Evolutionary conservation across 2,797 vertebrate species (phyloP).

Genomic region (Sternarchorhynchus goeldii): DNA sequence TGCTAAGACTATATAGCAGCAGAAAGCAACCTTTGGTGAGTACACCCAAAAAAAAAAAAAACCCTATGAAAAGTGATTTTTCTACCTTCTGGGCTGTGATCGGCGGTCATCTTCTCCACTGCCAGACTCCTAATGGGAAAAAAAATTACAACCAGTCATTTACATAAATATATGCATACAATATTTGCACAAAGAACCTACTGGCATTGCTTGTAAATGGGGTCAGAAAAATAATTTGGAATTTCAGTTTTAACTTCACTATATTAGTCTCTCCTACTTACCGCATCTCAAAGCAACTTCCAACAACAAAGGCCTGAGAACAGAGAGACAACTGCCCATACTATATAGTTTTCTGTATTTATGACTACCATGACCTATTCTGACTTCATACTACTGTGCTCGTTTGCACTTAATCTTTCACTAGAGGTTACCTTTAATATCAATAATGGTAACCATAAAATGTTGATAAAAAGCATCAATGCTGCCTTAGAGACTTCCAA

Average conservation of each 20-base stretch:
- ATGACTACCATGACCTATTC: no score
- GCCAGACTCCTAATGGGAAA: constrained; percentile 87
- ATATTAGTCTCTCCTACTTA: neutral
- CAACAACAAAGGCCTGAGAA: no score
- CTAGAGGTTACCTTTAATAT: no score
- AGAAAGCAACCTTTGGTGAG: neutral
- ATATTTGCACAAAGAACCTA: neutral
- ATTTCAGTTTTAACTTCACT: neutral
- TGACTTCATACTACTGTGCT: no score
- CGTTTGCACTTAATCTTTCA: no score
- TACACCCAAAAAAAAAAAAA: neutral
- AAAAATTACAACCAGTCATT: constrained; percentile 29
- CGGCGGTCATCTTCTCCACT: constrained; percentile 96
- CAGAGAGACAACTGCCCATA: no score
- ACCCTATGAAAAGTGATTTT: neutral
- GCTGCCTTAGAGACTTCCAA: constrained; percentile 9
- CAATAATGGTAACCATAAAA: no score
- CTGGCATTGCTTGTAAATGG: neutral
- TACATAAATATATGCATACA: neutral
- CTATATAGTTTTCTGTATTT: no score
- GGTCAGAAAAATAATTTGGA: neutral
- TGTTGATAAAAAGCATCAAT: neutral
- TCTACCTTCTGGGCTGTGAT: constrained; percentile 94
- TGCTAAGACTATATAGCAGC: neutral
- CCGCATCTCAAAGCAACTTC: no score